Evolutionary conservation across 2,888 invertebrate species (phyloP), one percentile per base, ranked within the genome.

Genomic region (Limnephilus lunatus): DNA sequence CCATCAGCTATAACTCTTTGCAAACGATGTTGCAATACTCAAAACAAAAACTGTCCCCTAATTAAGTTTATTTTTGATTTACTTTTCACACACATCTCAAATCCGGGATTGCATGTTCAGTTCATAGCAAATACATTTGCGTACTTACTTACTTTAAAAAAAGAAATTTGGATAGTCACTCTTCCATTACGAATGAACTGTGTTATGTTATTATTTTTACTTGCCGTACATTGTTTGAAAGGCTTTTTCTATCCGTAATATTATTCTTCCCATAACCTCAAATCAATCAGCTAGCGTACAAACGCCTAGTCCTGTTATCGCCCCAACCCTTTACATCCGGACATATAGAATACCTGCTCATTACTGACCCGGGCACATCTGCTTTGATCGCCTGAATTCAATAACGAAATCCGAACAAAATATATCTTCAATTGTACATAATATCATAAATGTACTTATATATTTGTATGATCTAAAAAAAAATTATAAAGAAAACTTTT

Each of bases 291-390:
- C 53, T 30, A 15, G 32, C 53, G 87, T 68, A 68, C 53, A 87
- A 31, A 44, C 85, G 31, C 87, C 87, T 53, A 30, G 12, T 68
- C 30, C 31, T 81, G 89, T 81, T 89, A 80, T 80, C 89, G 81
- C 89, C 89, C 89, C 81, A 89, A 89, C 81, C 89, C 89, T 81
- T 68, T 19, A 30, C 53, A 15, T 44, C n/a, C 53, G 31, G 87
- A 53, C 53, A 87, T 25, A 31, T 25, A 31, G 87, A 68, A 68
- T 68, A 87, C 87, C 53, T 87, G 87, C 53, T 87, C 87, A 87
- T 87, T 87, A 87, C 68, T 89, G 89, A 89, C 89, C 89, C 89
- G 0, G 35, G 89, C 80, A 39, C 89, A 89, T 89, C 89, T 89
- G 89, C 89, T 39, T 81, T 12, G 19, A 81, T 31, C 30, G 53